Base-by-base conservation (phyloP, 2,888 invertebrate species). In the Hirtodrosophila duncani region DNA sequence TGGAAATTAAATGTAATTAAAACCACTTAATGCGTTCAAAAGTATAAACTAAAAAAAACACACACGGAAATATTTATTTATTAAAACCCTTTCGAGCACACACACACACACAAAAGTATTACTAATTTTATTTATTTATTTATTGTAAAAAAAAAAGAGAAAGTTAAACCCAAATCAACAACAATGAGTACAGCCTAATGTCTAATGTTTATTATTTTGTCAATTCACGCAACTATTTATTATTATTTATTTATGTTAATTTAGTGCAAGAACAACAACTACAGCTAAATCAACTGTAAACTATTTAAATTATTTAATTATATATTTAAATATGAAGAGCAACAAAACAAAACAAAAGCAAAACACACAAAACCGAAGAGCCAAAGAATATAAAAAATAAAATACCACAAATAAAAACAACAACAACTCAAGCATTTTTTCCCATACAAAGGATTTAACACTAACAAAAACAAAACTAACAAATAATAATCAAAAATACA, bases 361-460 rank as follows among this genome's bases (percentile, higher is more conserved):
- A 46, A 34, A 42, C 42, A 52, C 17, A 39, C 27, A 62, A 63
- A 69, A 58, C 49, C 37, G 30, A 58, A 67, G 78, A 74, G 71
- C 75, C 75, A 79, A 81, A 80, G 79, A 81, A 58, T 65, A 72
- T 74, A 57, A 67, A 63, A 58, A 71, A 51, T 45, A 63, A 65
- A 74, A 53, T 44, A 70, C 20, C 55, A 11, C 17, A 27, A 27
- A 5, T 4, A 20, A 11, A 11, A 8, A 13, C 5, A 11, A 11
- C n/a, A 34, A 20, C 16, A 17, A 20, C 11, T 20, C 20, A 18
- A 34, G 20, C 34, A 34, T 34, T 20, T 18, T 34, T 34, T 34
- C 17, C 20, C 61, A 36, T 11, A 29, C 37, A 51, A 44, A 39
- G n/a, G 36, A 51, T 37, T 57, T 57, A 58, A 33, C 44, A 58